These are phyloP conservation scores for Oreotrochilus melanogaster DNA, from an alignment of 2,113 vertebrate species.

Conservation along the genomic window DNA sequence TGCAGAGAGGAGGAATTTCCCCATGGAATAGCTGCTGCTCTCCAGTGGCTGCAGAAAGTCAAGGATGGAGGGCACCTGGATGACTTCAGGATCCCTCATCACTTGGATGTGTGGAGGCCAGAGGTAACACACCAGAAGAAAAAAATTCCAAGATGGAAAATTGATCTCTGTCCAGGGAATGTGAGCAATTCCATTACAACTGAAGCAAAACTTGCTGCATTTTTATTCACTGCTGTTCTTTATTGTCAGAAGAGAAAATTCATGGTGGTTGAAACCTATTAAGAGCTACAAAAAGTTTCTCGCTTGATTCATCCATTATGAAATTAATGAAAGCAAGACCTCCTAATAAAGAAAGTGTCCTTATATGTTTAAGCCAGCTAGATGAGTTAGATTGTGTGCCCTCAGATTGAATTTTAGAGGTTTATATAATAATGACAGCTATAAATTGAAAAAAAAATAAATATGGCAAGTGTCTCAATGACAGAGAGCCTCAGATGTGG, in stretches of 20 bases:
- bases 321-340: constrained; percentile 48
- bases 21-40: fast-evolving
- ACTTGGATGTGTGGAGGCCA: not conserved
- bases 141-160: not conserved
- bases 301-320: not conserved
- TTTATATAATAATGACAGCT: constrained; percentile 48
- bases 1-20: not conserved
- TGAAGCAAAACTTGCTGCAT: not conserved
- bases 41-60: not conserved
- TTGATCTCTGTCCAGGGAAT: not conserved
- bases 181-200: not conserved
- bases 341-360: constrained; percentile 52
- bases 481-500: constrained; percentile 23
- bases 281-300: not conserved
- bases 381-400: constrained; percentile 38
- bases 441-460: constrained; percentile 53
- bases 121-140: not conserved
- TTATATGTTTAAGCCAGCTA: constrained; percentile 30
- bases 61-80: not conserved
- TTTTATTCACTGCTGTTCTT: not conserved
- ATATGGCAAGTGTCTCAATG: constrained; percentile 27
- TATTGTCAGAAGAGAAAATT: not conserved
- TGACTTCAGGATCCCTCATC: not conserved
- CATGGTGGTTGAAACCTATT: not conserved
- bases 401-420: constrained; percentile 71